Evolutionary conservation across 2,888 invertebrate species (phyloP), one percentile per base, ranked within the genome.

Genomic region (Camptogramma bilineatum): DNA sequence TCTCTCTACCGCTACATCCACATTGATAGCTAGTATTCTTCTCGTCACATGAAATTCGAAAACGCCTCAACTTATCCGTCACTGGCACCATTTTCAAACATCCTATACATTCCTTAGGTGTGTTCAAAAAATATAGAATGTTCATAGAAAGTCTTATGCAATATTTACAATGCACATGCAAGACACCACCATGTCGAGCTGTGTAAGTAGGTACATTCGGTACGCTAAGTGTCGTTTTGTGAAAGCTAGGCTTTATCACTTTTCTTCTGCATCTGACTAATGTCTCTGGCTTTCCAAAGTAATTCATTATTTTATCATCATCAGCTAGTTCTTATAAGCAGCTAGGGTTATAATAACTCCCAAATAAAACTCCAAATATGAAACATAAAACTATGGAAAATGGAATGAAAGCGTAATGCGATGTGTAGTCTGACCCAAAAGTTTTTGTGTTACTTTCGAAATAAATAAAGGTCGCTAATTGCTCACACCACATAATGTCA

Each of bases 171-270:
- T 44, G 44, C 17, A 16, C 7, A n/a, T 5, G 5, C 44, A 44
- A n/a, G n/a, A n/a, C n/a, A n/a, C n/a, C n/a, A n/a, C n/a, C n/a
- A n/a, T n/a, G 16, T 44, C 16, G 16, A 44, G 53, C 17, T 48
- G 39, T 34, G 16, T 47, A 16, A 4, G 44, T 47, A 16, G 1
- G 44, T 44, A 16, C 21, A 19, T 21, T 51, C 5, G 24, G 34
- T 28, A 42, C 51, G 62, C 8, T 46, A 50, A 57, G 52, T 50
- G 51, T 24, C 57, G 18, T 24, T 50, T 59, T 55, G 71, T 68
- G 72, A 72, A 72, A 72, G 72, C 57, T 18, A 57, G 47, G 48
- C 52, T 56, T 56, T 70, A 60, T 62, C 67, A 65, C 68, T 63
- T 66, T 66, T 69, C 68, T 70, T 64, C 47, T 60, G 52, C 55